These are phyloP conservation scores for Ericerus pela DNA, from an alignment of 1,140 invertebrate genomes.

Conservation along the genomic window DNA sequence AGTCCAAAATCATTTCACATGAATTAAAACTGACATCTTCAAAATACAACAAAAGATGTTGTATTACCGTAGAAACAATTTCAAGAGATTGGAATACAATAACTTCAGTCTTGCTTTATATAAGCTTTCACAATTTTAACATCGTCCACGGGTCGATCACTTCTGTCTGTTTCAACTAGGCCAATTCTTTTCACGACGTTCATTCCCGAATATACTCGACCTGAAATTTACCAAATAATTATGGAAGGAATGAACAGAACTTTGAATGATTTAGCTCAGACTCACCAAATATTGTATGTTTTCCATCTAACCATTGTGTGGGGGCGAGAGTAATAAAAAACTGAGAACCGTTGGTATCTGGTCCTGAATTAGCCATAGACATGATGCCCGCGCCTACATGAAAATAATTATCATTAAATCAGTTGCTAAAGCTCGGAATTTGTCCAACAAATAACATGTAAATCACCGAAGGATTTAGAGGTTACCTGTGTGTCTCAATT, in stretches of 20 bases:
- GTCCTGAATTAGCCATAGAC: conserved; percentile 85
- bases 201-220: conserved; percentile 71
- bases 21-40: too few relatives aligned
- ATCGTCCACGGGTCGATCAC: conserved; percentile 79
- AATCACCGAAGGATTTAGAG: conserved; percentile 1
- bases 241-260: neutral
- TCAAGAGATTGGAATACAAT: too few relatives aligned
- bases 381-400: conserved; percentile 55
- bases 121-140: conserved; percentile 65
- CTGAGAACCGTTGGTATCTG: conserved; percentile 92
- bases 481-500: conserved; percentile 84
- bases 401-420: conserved; percentile 3
- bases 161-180: conserved; percentile 78
- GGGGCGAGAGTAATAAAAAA: conserved; percentile 96
- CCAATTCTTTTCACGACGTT: conserved; percentile 79
- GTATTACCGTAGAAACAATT: too few relatives aligned
- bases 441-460: too few relatives aligned
- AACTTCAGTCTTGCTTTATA: conserved; percentile 28
- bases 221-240: conserved; percentile 27
- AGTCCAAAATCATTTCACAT: too few relatives aligned
- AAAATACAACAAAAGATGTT: too few relatives aligned
- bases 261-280: neutral
- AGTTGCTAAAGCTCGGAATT: neutral
- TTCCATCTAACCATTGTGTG: conserved; percentile 94
- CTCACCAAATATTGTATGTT: conserved; percentile 87